Conservation (phyloP, 2,797 vertebrate genomes). For the Poecilia gillii region DNA sequence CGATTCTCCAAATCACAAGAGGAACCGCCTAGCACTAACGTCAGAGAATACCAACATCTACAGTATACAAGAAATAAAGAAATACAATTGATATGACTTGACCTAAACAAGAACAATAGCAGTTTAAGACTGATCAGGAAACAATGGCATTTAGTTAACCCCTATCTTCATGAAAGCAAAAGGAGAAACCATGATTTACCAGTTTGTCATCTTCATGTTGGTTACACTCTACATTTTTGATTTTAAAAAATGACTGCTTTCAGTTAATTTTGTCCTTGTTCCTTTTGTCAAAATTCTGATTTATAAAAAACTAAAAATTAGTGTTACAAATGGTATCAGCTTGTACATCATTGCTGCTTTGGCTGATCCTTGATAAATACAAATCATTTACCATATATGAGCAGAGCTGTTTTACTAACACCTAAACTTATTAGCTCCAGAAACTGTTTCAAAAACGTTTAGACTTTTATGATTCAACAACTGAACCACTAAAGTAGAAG, state of each 20-base stretch:
- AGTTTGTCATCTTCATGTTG: neutral
- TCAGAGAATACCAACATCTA: neutral
- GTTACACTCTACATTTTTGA: neutral
- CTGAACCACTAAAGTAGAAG: neutral
- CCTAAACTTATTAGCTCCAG: neutral
- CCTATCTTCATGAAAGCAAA: neutral
- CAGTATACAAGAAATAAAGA: neutral
- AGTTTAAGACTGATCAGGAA: neutral
- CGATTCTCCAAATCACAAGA: neutral
- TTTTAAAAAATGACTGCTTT: neutral
- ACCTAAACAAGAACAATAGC: neutral
- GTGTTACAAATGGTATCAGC: neutral
- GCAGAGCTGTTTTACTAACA: neutral
- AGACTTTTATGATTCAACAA: no score
- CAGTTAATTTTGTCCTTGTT: neutral
- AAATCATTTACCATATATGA: neutral
- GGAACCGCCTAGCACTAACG: neutral
- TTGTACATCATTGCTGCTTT: neutral
- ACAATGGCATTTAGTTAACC: neutral
- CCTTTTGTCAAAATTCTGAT: neutral
- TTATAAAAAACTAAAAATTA: neutral
- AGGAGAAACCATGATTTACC: neutral
- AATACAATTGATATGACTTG: neutral
- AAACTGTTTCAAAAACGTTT: no score
- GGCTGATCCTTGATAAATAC: neutral